Conservation (phyloP, 2,113 vertebrate species). For the Xiphias gladius region DNA sequence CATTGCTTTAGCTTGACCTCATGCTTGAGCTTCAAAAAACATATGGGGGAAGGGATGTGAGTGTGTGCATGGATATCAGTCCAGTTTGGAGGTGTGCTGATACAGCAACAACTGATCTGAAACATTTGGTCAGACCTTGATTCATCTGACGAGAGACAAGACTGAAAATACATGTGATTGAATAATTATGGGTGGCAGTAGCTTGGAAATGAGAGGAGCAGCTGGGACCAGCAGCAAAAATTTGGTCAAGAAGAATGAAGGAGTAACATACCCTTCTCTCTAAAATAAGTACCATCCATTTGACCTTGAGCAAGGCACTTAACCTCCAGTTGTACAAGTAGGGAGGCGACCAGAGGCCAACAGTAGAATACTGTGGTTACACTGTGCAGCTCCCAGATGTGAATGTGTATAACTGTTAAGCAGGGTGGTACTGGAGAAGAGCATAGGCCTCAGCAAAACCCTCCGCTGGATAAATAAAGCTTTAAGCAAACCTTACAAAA, state of each 20-base stretch:
- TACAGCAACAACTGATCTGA: conserved; percentile 5
- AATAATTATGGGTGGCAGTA: conserved; percentile 7
- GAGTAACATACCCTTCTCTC: neutral
- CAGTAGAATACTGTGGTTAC: conserved; percentile 37
- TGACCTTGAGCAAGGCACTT: conserved; percentile 53
- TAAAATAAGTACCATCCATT: conserved; percentile 18
- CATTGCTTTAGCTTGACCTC: conserved; percentile 51
- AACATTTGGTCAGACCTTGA: neutral
- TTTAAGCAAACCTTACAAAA: conserved; percentile 14
- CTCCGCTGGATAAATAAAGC: conserved; percentile 38
- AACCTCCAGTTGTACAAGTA: conserved; percentile 41
- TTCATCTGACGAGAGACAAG: conserved; percentile 7
- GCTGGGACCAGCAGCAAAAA: conserved; percentile 18
- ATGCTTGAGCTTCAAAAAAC: conserved; percentile 37
- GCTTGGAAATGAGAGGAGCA: neutral
- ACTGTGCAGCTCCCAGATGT: conserved; percentile 50
- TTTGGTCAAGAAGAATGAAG: conserved; percentile 13
- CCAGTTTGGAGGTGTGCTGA: conserved; percentile 1
- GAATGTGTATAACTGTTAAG: conserved; percentile 23
- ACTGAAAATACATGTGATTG: conserved; percentile 30
- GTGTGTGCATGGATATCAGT: conserved; percentile 15
- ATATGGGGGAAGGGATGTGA: neutral
- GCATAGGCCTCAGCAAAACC: conserved; percentile 1
- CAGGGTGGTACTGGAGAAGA: conserved; percentile 41
- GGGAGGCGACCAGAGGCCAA: conserved; percentile 7